Base-by-base conservation (phyloP, 2,888 invertebrate genomes). In the Pristionchus japonicus region DNA sequence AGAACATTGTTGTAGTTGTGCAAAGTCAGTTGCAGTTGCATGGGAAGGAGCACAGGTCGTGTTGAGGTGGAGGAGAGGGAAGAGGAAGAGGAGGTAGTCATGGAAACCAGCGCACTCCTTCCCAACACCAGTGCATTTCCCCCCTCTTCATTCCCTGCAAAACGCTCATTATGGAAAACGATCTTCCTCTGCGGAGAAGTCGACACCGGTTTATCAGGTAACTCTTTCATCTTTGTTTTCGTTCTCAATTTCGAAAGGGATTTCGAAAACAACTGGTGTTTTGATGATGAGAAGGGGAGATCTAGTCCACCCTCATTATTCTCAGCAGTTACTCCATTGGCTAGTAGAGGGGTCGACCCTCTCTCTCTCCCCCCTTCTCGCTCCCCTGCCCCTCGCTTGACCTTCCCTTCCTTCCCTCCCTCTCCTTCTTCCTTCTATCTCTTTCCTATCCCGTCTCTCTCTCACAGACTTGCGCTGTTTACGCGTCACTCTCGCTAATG, bases 401-500 rank as follows among this genome's bases (percentile, higher is more conserved):
- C 40, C 74, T 74, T n/a, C 40, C 40, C 23, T 1, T 40, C 27
- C 77, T 27, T 2, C 47, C 77, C 43, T 1, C 15, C 43, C 11
- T 13, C n/a, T 34, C 13, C 40, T 47, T 23, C 43, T 13, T 27
- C 77, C 43, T 23, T 77, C n/a, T 47, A 47, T 47, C 77, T 77
- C 40, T 43, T n/a, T 11, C 77, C 77, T 77, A 77, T 77, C 77
- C 34, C 47, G 77, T 74, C 37, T 37, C 70, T 74, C 70, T 74
- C 40, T 37, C 34, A 3, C 77, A 47, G 77, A 77, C 77, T 77
- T 77, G 77, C n/a, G 77, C 77, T 77, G 43, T 77, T 77, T 77
- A 77, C 77, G 77, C 77, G 77, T 77, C 77, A 67, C 43, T 77
- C 43, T 13, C 40, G 6, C 70, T 77, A 77, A 77, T 77, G 77